A percentile compares a stretch with the other conserved stretches of the same genome.
These are phyloP conservation scores for Thunnus thynnus DNA, from an alignment of 2,113 vertebrate species.

Conservation along the genomic window DNA sequence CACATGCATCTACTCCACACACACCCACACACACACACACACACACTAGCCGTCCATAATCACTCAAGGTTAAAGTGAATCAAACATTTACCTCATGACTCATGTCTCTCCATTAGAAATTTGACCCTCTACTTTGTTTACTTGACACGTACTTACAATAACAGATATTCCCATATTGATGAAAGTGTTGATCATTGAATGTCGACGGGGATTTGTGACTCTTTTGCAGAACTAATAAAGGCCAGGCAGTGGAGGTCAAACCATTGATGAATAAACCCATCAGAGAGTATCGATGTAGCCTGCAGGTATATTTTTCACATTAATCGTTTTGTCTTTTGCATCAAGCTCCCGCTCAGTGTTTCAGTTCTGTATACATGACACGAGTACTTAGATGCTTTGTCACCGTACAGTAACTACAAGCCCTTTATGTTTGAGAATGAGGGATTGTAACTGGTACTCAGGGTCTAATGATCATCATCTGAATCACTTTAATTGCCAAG, in stretches of 20 bases:
- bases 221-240: conserved; percentile 15
- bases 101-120: not conserved
- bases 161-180: not conserved
- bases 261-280: conserved; percentile 30
- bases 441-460: conserved; percentile 16
- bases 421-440: conserved; percentile 37
- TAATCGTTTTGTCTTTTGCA: conserved; percentile 61
- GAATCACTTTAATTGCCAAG: conserved; percentile 57
- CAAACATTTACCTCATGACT: conserved; percentile 39
- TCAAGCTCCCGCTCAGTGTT: conserved; percentile 10
- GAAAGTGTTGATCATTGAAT: not conserved
- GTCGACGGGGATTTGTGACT: not conserved
- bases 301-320: conserved; percentile 22
- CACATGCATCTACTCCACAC: not conserved
- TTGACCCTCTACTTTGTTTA: conserved; percentile 17
- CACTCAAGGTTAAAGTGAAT: conserved; percentile 57
- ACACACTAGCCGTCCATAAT: not conserved
- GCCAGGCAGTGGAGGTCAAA: conserved; percentile 34
- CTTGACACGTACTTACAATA: not conserved
- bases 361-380: not conserved
- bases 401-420: conserved; percentile 6
- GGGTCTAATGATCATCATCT: conserved; percentile 46
- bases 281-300: conserved; percentile 1
- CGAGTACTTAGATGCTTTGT: not conserved
- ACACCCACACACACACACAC: not conserved